Percentiles rank a stretch among this genome's conserved stretches.
Evolutionary conservation across 2,113 vertebrate genomes (phyloP).

Genomic region (Sinocyclocheilus maitianheensis): DNA sequence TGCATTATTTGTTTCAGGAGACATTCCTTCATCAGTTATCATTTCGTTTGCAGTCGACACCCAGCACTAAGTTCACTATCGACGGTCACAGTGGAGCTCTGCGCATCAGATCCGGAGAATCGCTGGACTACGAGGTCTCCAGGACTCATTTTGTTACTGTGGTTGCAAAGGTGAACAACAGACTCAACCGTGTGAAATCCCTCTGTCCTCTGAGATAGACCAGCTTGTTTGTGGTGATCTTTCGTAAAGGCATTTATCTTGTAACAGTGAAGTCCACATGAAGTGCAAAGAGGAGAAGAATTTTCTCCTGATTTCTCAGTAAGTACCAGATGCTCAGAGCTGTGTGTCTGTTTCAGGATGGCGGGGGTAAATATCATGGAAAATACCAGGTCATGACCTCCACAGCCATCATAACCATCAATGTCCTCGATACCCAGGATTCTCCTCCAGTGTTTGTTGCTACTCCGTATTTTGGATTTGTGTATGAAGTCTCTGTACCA

Average conservation of each 20-base stretch:
- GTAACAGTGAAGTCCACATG: neutral
- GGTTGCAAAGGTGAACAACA: conserved; percentile 84
- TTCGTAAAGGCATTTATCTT: neutral
- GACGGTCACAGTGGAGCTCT: conserved; percentile 90
- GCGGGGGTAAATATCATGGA: conserved; percentile 88
- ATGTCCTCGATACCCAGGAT: conserved; percentile 89
- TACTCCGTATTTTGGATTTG: conserved; percentile 90
- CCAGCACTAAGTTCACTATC: conserved; percentile 82
- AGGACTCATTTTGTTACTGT: conserved; percentile 84
- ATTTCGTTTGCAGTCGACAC: conserved; percentile 65
- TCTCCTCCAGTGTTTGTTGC: conserved; percentile 87
- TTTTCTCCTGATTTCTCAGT: neutral
- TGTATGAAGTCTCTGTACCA: conserved; percentile 89
- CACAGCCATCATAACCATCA: conserved; percentile 86
- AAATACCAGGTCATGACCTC: conserved; percentile 84
- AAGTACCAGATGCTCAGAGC: neutral
- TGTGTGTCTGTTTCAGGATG: conserved; percentile 79
- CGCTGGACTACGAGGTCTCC: conserved; percentile 89
- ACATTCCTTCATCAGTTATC: neutral
- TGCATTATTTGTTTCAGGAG: neutral
- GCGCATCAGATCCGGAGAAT: conserved; percentile 82
- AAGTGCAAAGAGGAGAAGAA: neutral
- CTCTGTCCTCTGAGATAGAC: neutral
- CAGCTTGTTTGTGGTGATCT: neutral
- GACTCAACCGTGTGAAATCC: neutral